Evolutionary conservation across 1,140 invertebrate species (phyloP), one percentile per base, ranked within the genome.

Genomic region (Drosophila sechellia): DNA sequence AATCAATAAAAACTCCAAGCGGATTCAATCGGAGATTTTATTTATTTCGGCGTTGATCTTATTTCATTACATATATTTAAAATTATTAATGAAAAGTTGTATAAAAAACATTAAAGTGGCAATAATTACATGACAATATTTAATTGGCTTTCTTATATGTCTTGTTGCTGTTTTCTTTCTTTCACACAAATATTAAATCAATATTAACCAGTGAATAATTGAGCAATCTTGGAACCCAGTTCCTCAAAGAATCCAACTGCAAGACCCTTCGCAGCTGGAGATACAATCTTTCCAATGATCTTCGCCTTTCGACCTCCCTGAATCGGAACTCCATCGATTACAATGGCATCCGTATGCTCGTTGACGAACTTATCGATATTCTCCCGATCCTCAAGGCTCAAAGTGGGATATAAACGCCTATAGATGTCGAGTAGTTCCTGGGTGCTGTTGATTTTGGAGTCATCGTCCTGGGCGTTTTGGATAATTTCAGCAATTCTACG

Each of bases 311-410:
- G 13, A 3, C 57, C 46, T 11, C 45, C 45, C 3, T 59, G 57
- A 59, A 6, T 17, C 2, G 46, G 57, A 37, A 53, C 48, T 53
- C 46, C 57, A 10, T 53, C 57, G 46, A 59, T 6, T 1, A 37
- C 2, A 15, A 25, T 37, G 8, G 8, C 31, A 4, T 52, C 46
- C 10, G 46, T 37, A 13, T 17, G 11, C 5, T 8, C 11, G 10
- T 15, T 13, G 22, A 59, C n/a, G 0, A 53, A 13, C 31, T 4
- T 13, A 5, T 59, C 46, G 46, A 59, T 0, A 5, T 1, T 0
- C 2, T 25, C 46, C 22, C 46, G 52, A 1, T 37, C n/a, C 15
- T 37, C 20, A 5, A 13, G n/a, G n/a, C 11, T 12, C 50, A 13
- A 37, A 10, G 4, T 22, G n/a, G 20, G 46, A 0, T 20, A 15